A percentile compares a stretch with the other conserved stretches of the same genome.
phyloP scores from a whole-genome alignment of 2,888 invertebrate species.

The Macaria notata region DNA sequence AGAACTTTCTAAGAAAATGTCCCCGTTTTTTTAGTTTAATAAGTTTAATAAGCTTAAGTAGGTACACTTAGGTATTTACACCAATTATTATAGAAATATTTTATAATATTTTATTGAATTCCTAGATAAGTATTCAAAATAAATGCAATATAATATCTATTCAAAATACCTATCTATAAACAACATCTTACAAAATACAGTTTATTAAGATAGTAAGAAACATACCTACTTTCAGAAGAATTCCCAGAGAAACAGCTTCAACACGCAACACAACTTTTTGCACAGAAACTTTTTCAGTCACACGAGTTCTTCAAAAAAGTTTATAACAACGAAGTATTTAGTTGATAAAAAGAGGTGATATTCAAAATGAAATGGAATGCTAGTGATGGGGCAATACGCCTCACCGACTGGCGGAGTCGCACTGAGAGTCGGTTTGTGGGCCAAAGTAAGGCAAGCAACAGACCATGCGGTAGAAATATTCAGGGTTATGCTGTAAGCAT shows the following conservation, averaged over 20 bases:
- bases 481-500: not conserved
- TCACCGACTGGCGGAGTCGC: slow-evolving; percentile 5
- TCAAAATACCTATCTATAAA: too few species aligned
- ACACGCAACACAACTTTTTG: not conserved
- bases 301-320: not conserved
- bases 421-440: slow-evolving; percentile 16
- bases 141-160: too few species aligned
- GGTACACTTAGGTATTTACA: too few species aligned
- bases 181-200: too few species aligned
- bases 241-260: not conserved
- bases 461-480: slow-evolving; percentile 2
- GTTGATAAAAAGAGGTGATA: not conserved
- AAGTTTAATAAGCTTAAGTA: too few species aligned
- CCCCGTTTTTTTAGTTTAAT: too few species aligned
- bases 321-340: not conserved
- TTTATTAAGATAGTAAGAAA: not conserved
- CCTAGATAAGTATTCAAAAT: too few species aligned
- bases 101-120: too few species aligned
- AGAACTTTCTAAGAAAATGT: too few species aligned
- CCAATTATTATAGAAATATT: too few species aligned
- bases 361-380: slow-evolving; percentile 1
- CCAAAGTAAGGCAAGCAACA: slow-evolving; percentile 10
- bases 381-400: slow-evolving; percentile 18
- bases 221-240: not conserved
- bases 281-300: not conserved